These are phyloP conservation scores for Rhopalosiphum maidis DNA, from an alignment of 1,140 invertebrate species.

Conservation along the genomic window DNA sequence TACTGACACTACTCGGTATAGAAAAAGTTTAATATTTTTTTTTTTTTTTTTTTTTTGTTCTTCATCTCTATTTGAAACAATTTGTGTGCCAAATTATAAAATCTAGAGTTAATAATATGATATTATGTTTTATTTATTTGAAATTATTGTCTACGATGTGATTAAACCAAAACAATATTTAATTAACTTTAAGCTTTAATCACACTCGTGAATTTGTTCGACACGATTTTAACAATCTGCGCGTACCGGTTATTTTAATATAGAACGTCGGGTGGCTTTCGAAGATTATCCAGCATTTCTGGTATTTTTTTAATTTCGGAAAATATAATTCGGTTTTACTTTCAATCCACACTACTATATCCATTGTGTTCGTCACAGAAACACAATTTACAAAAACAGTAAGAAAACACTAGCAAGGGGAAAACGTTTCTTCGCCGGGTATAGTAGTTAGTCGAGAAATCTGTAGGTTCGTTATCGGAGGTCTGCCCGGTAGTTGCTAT, in stretches of 20 bases:
- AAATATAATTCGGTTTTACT: too few species aligned
- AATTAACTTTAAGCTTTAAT: background rate
- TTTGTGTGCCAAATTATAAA: background rate
- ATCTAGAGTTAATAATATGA: background rate
- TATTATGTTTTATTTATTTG: background rate
- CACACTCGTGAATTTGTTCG: background rate
- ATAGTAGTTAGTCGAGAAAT: background rate
- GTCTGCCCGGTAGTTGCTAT: too few species aligned
- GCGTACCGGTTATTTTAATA: too few species aligned
- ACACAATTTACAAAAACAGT: background rate
- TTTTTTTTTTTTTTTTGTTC: too few species aligned
- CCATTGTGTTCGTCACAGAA: too few species aligned
- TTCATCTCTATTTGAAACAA: background rate
- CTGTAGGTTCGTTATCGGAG: background rate
- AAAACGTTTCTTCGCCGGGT: background rate
- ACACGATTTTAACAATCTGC: background rate
- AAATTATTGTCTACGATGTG: background rate
- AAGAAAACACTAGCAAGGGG: too few species aligned
- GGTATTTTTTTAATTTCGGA: too few species aligned
- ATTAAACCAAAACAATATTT: background rate
- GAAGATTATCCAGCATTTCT: too few species aligned
- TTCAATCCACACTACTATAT: too few species aligned
- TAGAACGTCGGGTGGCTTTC: background rate
- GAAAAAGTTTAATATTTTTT: too few species aligned
- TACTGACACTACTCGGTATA: too few species aligned